phyloP scores from a whole-genome alignment of 37 sponge, comb jelly and placozoan genomes.

The Haliclona indistincta region DNA sequence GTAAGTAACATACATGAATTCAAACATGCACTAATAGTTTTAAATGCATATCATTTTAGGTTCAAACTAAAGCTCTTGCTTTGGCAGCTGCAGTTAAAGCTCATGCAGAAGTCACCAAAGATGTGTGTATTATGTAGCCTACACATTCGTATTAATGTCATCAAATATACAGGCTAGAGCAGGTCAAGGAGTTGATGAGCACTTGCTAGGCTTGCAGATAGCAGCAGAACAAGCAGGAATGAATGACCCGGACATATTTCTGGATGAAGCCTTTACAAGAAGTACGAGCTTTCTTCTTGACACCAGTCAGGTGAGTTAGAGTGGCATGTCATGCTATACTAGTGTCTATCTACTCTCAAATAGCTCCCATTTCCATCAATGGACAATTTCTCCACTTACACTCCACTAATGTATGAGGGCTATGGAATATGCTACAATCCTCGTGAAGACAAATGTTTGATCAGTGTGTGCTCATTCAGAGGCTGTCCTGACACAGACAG shows the following conservation, averaged over 20 bases:
- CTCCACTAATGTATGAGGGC: slow-evolving; percentile 82
- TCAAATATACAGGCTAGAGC: too few relatives aligned
- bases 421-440: slow-evolving; percentile 98
- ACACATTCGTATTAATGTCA: too few relatives aligned
- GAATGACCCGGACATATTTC: slow-evolving; percentile 72
- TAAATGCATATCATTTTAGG: slow-evolving; percentile 21
- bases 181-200: slow-evolving; percentile 86
- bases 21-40: too few relatives aligned
- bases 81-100: slow-evolving; percentile 60
- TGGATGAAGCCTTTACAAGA: slow-evolving; percentile 61
- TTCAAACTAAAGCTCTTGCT: slow-evolving; percentile 39
- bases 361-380: slow-evolving; percentile 78
- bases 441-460: slow-evolving; percentile 43
- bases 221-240: slow-evolving; percentile 74
- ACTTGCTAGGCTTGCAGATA: slow-evolving; percentile 84
- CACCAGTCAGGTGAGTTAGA: slow-evolving; percentile 94
- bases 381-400: slow-evolving; percentile 82
- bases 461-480: slow-evolving; percentile 64
- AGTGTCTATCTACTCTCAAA: too few relatives aligned
- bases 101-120: slow-evolving; percentile 69
- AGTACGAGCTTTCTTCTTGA: slow-evolving; percentile 66
- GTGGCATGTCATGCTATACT: too few relatives aligned
- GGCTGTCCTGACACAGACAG: slow-evolving; percentile 75
- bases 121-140: too few relatives aligned
- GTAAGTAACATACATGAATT: too few relatives aligned